A percentile compares a stretch with the other conserved stretches of the same genome.
phyloP scores from a whole-genome alignment of 1,140 invertebrate genomes.

The Rhagoletis pomonella region DNA sequence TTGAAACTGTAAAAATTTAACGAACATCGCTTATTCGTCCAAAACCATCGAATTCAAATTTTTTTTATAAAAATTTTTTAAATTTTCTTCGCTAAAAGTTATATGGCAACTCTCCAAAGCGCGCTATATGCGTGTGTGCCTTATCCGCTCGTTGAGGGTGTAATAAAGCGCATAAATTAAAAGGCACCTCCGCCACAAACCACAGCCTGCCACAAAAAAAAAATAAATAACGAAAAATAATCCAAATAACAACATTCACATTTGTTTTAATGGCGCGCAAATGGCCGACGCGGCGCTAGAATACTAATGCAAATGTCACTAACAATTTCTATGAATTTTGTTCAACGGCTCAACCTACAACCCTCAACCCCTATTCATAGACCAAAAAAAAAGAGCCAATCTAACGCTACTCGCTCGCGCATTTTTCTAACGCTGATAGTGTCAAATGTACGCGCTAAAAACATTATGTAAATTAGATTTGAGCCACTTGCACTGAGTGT shows the following conservation, averaged over 20 bases:
- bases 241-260: neutral
- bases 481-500: conserved; percentile 17
- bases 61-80: no score
- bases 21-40: no score
- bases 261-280: conserved; percentile 52
- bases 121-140: no score
- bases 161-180: conserved; percentile 54
- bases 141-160: neutral
- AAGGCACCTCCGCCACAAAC: neutral
- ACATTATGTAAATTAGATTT: conserved; percentile 58
- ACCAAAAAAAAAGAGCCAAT: neutral
- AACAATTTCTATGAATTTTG: conserved; percentile 34
- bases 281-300: conserved; percentile 52
- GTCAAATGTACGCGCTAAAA: conserved; percentile 57
- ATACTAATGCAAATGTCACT: conserved; percentile 47
- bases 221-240: neutral
- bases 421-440: conserved; percentile 55
- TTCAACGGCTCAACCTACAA: neutral
- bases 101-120: neutral
- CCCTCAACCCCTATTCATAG: neutral
- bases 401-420: conserved; percentile 8
- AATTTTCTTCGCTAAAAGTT: no score
- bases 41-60: no score
- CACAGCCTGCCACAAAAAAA: neutral
- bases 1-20: no score